phyloP scores from a whole-genome alignment of 2,113 vertebrate genomes.

The Cephalopterus ornatus region DNA sequence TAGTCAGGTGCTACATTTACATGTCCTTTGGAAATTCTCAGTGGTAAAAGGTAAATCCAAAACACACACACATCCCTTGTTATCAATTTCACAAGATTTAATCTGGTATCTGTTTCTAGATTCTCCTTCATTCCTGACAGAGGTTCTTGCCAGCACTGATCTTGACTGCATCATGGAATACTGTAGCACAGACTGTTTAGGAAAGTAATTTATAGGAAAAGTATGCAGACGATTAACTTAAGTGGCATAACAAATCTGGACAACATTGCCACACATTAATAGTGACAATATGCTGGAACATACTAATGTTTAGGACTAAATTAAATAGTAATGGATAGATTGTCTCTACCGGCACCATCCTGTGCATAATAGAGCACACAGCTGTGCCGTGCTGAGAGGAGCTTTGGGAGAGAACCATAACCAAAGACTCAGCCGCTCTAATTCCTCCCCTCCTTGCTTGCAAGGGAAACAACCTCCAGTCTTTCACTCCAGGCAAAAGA shows the following conservation, averaged over 20 bases:
- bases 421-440: not conserved
- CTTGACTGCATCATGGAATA: not conserved
- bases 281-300: conserved; percentile 18
- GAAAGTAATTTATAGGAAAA: conserved; percentile 22
- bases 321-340: conserved; percentile 31
- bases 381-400: not conserved
- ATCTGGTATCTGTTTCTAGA: not conserved
- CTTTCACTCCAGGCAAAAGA: not conserved
- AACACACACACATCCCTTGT: not conserved
- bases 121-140: not conserved
- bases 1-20: not conserved
- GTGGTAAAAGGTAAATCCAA: not conserved
- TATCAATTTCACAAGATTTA: not conserved
- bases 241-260: conserved; percentile 28
- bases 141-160: not conserved
- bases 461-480: not conserved
- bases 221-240: conserved; percentile 19
- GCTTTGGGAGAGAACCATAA: not conserved
- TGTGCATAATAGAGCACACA: not conserved
- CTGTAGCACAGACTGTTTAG: not conserved
- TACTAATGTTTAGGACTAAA: not conserved
- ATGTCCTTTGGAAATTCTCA: not conserved
- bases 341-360: conserved; percentile 9
- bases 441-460: not conserved
- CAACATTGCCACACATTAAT: conserved; percentile 11